Evolutionary conservation across 2,888 invertebrate species (phyloP), one percentile per base, ranked within the genome.

Genomic region (Athripsodes cinereus): DNA sequence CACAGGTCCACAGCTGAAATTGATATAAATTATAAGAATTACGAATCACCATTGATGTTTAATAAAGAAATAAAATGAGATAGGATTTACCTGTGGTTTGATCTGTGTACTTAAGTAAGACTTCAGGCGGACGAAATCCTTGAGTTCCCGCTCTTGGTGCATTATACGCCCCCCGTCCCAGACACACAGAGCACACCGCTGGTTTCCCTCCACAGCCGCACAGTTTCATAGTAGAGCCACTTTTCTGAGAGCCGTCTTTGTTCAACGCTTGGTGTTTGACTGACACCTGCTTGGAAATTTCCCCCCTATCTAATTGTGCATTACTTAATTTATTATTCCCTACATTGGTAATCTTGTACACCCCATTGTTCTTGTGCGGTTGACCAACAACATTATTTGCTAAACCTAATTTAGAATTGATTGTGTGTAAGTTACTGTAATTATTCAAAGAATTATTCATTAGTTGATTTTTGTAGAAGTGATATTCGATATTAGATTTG

Each of bases 91-190:
- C 84, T 67, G 90, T 87, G 31, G 87, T 86, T 76, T 95, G 95
- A 61, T 83, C 76, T n/a, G 83, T 77, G 70, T 83, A 84, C 73
- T 91, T 91, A 26, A 94, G 76, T 65, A 91, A 72, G 66, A 91
- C 90, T 77, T 92, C 94, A 0, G 93, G 93, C 55, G 94, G 90
- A 22, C 94, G 81, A 73, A 90, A 94, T 34, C 94, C 94, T 54
- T 92, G 92, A 48, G 94, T 94, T 62, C 94, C 94, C 55, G 93
- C 93, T 66, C 93, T 78, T 2, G 90, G 84, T 6, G 92, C 92
- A 53, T 83, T 79, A 65, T 88, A 83, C 52, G 81, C 77, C 62
- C 82, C 82, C 66, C 85, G 82, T 44, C 79, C 72, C 52, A 83
- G 69, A 68, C 90, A 90, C n/a, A 80, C 67, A 35, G 80, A 77